Percentiles rank a stretch among this genome's conserved stretches.
Evolutionary conservation across 2,113 vertebrate genomes (phyloP).

Genomic region (Pelecanoides urinatrix): DNA sequence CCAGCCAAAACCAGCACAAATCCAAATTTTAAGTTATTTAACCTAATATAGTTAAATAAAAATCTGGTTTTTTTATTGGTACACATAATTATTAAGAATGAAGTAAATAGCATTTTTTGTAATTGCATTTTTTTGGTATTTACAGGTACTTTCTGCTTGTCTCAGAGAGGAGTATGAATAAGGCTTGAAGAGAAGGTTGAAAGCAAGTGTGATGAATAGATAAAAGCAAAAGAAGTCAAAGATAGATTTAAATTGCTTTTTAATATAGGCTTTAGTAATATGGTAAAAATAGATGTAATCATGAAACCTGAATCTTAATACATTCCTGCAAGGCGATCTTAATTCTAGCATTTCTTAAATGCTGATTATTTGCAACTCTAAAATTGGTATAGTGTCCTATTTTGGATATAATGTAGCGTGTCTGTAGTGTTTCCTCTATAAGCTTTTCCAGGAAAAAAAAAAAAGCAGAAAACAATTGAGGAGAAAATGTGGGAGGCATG

Average conservation of each 20-base stretch:
- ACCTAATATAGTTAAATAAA: not conserved
- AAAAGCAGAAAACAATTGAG: not conserved
- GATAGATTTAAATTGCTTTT: constrained; percentile 51
- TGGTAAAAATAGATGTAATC: constrained; percentile 43
- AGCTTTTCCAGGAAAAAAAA: not conserved
- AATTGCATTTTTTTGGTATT: not conserved
- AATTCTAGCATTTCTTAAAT: not conserved
- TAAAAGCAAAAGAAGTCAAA: constrained; percentile 38
- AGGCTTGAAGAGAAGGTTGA: constrained; percentile 15
- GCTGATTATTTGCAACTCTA: not conserved
- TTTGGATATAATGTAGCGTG: not conserved
- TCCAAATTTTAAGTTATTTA: not conserved
- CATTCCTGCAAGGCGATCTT: not conserved
- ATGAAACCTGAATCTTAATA: not conserved
- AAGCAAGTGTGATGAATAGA: constrained; percentile 30
- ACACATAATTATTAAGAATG: not conserved
- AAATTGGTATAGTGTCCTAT: not conserved
- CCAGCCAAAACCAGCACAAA: too few species aligned
- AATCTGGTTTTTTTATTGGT: not conserved
- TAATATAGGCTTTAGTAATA: constrained; percentile 34
- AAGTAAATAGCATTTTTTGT: not conserved
- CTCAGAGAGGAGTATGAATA: not conserved
- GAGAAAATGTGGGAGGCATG: not conserved
- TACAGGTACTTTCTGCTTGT: not conserved
- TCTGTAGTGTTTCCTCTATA: not conserved